Conservation (phyloP, 2,797 vertebrate genomes). For the Malurus splendens region DNA sequence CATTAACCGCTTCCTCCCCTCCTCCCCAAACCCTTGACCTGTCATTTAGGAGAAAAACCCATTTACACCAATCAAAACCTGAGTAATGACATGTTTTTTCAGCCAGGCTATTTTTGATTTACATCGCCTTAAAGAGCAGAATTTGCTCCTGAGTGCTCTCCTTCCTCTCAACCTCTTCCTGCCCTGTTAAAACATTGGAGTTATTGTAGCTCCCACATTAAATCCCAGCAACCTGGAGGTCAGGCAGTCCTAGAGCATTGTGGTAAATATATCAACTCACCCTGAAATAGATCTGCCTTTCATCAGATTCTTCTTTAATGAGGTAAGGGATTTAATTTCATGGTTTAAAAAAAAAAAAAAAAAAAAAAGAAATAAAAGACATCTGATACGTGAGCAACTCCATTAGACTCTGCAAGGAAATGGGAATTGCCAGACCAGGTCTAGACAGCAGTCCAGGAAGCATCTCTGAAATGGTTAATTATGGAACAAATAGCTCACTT, state of each 20-base stretch:
- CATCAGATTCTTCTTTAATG: slow-evolving; percentile 24
- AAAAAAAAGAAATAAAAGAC: neutral
- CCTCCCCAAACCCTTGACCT: neutral
- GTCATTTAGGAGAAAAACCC: neutral
- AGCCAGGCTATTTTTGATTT: neutral
- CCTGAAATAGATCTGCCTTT: slow-evolving; percentile 18
- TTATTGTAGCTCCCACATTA: neutral
- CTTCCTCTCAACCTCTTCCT: neutral
- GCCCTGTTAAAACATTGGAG: neutral
- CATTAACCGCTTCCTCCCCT: neutral
- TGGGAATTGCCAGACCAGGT: neutral
- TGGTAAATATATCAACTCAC: neutral
- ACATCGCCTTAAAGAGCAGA: neutral
- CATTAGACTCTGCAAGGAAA: neutral
- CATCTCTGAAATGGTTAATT: slow-evolving; percentile 22
- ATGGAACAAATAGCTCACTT: neutral
- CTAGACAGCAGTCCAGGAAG: neutral
- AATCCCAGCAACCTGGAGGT: neutral
- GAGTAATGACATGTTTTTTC: neutral
- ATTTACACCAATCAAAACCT: neutral
- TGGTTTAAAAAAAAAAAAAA: neutral
- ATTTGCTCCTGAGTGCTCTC: neutral
- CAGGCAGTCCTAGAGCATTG: neutral
- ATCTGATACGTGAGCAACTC: neutral
- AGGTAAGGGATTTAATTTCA: slow-evolving; percentile 26